Conservation (phyloP, 23 tunicate genomes). For the Diplosoma virens region DNA sequence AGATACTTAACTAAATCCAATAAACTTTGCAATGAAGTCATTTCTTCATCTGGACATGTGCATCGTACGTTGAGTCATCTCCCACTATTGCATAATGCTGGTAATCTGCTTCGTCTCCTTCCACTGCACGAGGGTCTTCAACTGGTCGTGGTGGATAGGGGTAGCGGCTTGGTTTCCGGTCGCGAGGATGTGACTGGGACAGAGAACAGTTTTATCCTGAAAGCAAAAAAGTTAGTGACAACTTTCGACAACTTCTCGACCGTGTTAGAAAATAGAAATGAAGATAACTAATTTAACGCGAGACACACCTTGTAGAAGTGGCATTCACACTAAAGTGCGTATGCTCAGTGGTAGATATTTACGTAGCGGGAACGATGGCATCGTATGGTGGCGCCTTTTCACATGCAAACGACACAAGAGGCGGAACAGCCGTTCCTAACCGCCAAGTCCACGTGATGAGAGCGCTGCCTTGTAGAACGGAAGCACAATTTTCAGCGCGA, state of each 20-base stretch:
- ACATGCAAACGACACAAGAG: constrained; percentile 54
- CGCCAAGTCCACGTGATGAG: constrained; percentile 85
- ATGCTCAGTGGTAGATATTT: constrained; percentile 85
- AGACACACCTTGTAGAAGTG: constrained; percentile 79
- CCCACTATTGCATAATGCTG: constrained; percentile 97
- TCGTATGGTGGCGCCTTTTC: constrained; percentile 83
- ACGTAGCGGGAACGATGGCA: constrained; percentile 81
- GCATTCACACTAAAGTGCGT: constrained; percentile 78
- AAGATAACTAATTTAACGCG: too few species aligned
- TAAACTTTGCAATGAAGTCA: too few species aligned
- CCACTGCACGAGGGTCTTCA: constrained; percentile 71
- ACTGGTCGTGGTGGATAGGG: constrained; percentile 29
- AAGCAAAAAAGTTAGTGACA: too few species aligned
- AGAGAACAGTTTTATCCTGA: constrained; percentile 86
- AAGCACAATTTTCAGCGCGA: too few species aligned
- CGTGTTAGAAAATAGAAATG: too few species aligned
- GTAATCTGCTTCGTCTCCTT: constrained; percentile 92
- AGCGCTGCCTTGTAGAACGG: constrained; percentile 67
- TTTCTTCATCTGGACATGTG: too few species aligned
- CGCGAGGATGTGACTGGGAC: constrained; percentile 67
- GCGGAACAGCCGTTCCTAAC: constrained; percentile 49
- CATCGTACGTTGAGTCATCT: constrained; percentile 63
- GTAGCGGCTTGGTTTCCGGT: constrained; percentile 10
- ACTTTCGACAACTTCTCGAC: too few species aligned
- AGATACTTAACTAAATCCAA: too few species aligned